Evolutionary conservation across 1,140 invertebrate genomes (phyloP), one percentile per base, ranked within the genome.

Genomic region (Macrobrachium rosenbergii): DNA sequence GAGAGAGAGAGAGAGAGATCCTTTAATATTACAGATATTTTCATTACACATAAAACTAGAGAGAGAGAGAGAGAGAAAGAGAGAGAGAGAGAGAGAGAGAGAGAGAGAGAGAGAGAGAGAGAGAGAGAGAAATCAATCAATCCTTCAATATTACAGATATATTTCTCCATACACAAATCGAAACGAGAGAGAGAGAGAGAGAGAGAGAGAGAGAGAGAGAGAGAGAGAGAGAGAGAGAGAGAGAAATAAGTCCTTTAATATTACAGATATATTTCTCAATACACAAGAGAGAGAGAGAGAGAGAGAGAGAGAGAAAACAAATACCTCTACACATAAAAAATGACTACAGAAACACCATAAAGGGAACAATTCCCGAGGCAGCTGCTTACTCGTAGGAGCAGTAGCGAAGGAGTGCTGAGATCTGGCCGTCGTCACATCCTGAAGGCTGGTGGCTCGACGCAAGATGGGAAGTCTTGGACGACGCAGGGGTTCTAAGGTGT

Each of bases 401-500:
- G 76, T 43, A 14, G 77, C 23, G 45, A 73, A 73, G 69, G 78
- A n/a, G 3, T 80, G 69, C 17, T 64, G n/a, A 21, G 59, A 19
- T 21, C 77, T 58, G 0, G 59, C 45, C 3, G 69, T 16, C 16
- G 82, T 52, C 12, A 87, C 64, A 58, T 87, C 67, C 19, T 81
- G 77, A 5, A 87, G 69, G 59, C 84, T 87, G 59, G 69, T 60
- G 67, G 84, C 78, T 17, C 84, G 17, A 12, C 84, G 62, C 52
- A 87, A 19, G 63, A 81, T 21, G 0, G 28, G 64, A 0, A 58
- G 77, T 14, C 84, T 63, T 5, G 84, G 77, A 0, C 84, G 63
- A 3, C 84, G 43, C 5, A 87, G 19, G 0, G 84, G 84, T 28
- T 87, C 84, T 12, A 87, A 67, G 52, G 84, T 81, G 69, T 81